A percentile compares a stretch with the other conserved stretches of the same genome.
Evolutionary conservation across 2,113 vertebrate genomes (phyloP).

Genomic region (Speoplatyrhinus poulsoni): DNA sequence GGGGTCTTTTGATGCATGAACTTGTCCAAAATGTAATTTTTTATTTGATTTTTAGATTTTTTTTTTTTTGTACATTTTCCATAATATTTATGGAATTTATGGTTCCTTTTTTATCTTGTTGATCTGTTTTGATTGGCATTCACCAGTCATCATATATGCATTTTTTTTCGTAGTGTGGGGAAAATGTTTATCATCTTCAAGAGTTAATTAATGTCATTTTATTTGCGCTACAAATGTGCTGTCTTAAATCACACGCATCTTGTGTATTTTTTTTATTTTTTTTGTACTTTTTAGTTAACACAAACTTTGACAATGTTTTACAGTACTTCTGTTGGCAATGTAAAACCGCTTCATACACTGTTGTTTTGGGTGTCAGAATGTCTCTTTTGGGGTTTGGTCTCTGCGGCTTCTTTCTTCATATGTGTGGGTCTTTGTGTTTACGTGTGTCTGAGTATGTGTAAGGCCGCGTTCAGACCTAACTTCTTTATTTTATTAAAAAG

Average conservation of each 20-base stretch:
- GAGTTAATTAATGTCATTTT: constrained; percentile 66
- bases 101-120: constrained; percentile 50
- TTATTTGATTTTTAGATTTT: constrained; percentile 11
- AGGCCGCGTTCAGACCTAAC: neutral
- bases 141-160: constrained; percentile 60
- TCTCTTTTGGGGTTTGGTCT: constrained; percentile 70
- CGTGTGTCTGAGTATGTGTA: constrained; percentile 25
- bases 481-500: too few relatives aligned
- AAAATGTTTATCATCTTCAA: constrained; percentile 59
- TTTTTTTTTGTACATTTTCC: constrained; percentile 71
- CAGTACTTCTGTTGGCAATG: constrained; percentile 81
- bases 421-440: constrained; percentile 75
- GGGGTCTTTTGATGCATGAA: constrained; percentile 78
- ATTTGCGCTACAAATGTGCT: constrained; percentile 71
- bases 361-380: constrained; percentile 83
- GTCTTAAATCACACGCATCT: constrained; percentile 78
- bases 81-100: constrained; percentile 83
- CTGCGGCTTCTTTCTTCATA: constrained; percentile 74
- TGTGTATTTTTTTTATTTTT: constrained; percentile 94
- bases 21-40: constrained; percentile 73
- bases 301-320: constrained; percentile 76
- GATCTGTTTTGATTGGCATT: constrained; percentile 59
- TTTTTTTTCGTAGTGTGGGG: constrained; percentile 41
- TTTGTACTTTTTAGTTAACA: constrained; percentile 79
- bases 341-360: constrained; percentile 87